Evolutionary conservation across 2,888 invertebrate species (phyloP), one percentile per base, ranked within the genome.

Genomic region (Nasonovia ribisnigri): DNA sequence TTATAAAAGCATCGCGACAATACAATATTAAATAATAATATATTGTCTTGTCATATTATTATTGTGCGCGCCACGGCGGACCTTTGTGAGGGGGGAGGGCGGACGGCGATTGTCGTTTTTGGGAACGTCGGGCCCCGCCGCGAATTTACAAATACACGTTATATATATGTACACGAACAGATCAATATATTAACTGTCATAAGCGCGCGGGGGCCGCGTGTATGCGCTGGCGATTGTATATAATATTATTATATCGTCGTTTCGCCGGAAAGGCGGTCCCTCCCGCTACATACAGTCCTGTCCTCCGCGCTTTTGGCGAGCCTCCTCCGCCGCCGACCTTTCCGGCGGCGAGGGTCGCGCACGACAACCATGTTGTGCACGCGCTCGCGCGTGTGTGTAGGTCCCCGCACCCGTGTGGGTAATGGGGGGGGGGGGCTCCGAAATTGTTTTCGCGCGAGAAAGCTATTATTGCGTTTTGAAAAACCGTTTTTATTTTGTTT

Each of bases 191-290:
- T 77, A 77, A 48, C 90, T 90, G 90, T 90, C 90, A 77, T 51
- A 77, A 36, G 51, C 36, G 77, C 1, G 42, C 26, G 57, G 84
- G 91, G 54, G 43, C 42, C 43, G 84, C 8, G 36, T 36, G 48
- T 48, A 90, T 26, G 48, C 42, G 91, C 29, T 26, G 84, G 54
- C 84, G 84, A 91, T 84, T 43, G 91, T 91, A 54, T 51, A 46
- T 46, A 84, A 36, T 84, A 51, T 42, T 84, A 84, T 84, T n/a
- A 51, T 60, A 43, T 46, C 11, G 91, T 86, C n/a, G 84, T 91
- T 91, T 86, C 11, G 91, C 86, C 91, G 57, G 91, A 86, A 60
- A 92, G 91, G 91, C 91, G 91, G 91, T 86, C 84, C 90, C 77
- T 48, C 48, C 20, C 20, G 26, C 57, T 57, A 54, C 11, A 46